phyloP scores from a whole-genome alignment of 2,888 invertebrate genomes.

The Malthinus flaveolus region DNA sequence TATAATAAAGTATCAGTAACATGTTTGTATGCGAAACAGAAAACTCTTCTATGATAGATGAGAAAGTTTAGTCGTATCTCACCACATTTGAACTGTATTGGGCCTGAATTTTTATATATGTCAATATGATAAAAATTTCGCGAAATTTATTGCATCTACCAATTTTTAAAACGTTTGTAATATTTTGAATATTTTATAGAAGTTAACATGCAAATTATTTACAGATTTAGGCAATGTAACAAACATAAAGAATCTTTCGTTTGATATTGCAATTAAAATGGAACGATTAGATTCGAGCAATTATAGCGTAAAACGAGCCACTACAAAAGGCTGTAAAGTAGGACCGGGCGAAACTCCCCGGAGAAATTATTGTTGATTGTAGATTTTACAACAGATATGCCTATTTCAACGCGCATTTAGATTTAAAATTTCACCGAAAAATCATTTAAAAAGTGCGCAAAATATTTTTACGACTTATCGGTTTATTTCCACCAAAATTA shows the following conservation, averaged over 20 bases:
- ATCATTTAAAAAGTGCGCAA: neutral
- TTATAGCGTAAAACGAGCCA: conserved; percentile 25
- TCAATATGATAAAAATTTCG: conserved; percentile 29
- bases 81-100: conserved; percentile 31
- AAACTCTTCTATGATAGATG: conserved; percentile 40
- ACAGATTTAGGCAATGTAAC: conserved; percentile 6
- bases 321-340: conserved; percentile 28
- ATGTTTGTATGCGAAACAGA: conserved; percentile 37
- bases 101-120: conserved; percentile 33
- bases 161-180: conserved; percentile 9
- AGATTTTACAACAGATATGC: conserved; percentile 27
- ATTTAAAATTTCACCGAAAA: conserved; percentile 25
- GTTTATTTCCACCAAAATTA: neutral
- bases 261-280: conserved; percentile 21
- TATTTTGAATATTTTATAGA: neutral
- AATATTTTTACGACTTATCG: too few species aligned
- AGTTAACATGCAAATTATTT: neutral
- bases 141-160: conserved; percentile 14
- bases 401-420: conserved; percentile 26
- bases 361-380: conserved; percentile 30
- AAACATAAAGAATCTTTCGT: conserved; percentile 14
- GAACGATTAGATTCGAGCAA: conserved; percentile 25
- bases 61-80: conserved; percentile 39
- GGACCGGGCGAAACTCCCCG: conserved; percentile 23
- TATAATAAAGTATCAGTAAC: conserved; percentile 21